phyloP scores from a whole-genome alignment of 2,888 invertebrate species.

The Sicus ferrugineus region DNA sequence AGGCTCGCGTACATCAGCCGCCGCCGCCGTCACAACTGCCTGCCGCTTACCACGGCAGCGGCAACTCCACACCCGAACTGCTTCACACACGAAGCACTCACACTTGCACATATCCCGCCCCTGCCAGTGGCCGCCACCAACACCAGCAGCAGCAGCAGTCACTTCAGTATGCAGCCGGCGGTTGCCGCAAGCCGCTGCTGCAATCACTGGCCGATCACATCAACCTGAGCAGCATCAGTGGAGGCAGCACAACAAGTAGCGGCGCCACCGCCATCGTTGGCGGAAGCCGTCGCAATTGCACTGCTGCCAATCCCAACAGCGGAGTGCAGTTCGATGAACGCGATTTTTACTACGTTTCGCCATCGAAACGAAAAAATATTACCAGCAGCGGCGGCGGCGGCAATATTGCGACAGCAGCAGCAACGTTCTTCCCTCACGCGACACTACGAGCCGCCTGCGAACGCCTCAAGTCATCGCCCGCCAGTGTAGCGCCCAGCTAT shows the following conservation, averaged over 20 bases:
- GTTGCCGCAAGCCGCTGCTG: conserved; percentile 51
- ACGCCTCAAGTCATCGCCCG: conserved; percentile 41
- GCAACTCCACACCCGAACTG: conserved; percentile 39
- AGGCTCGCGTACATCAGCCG: conserved; percentile 35
- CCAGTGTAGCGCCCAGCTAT: conserved; percentile 48
- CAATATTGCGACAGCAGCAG: conserved; percentile 25
- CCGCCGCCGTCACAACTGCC: conserved; percentile 26
- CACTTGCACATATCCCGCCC: conserved; percentile 13
- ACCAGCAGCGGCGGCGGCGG: too few relatives aligned
- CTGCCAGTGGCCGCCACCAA: conserved; percentile 18
- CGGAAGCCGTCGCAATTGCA: conserved; percentile 35
- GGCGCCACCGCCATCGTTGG: conserved; percentile 50
- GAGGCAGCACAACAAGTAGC: conserved; percentile 55
- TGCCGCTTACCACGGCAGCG: conserved; percentile 40
- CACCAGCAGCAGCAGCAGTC: conserved; percentile 28
- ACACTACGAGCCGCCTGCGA: conserved; percentile 38
- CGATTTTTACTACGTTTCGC: conserved; percentile 62
- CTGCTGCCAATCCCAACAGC: too few relatives aligned
- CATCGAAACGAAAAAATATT: conserved; percentile 61
- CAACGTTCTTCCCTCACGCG: conserved; percentile 40
- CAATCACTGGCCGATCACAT: conserved; percentile 56
- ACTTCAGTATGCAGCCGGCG: neutral
- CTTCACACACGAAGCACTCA: neutral
- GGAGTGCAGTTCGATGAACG: conserved; percentile 59
- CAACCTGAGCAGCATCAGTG: conserved; percentile 55